A percentile compares a stretch with the other conserved stretches of the same genome.
These are phyloP conservation scores for Laspeyria flexula DNA, from an alignment of 2,888 invertebrate genomes.

Conservation along the genomic window DNA sequence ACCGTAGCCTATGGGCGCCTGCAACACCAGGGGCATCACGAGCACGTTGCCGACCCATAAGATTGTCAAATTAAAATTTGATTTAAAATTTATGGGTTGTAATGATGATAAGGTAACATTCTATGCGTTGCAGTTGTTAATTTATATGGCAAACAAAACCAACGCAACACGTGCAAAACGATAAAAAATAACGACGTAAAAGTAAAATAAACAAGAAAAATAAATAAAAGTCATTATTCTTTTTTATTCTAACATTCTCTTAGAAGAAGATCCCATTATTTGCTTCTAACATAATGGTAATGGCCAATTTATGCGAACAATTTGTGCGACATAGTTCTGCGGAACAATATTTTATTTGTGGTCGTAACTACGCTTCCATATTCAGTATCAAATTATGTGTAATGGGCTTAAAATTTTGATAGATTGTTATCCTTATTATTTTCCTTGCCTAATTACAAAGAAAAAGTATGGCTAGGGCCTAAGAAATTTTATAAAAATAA, in stretches of 20 bases:
- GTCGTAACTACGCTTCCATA: not conserved
- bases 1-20: too few relatives aligned
- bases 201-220: constrained; percentile 6
- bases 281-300: constrained; percentile 36
- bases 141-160: constrained; percentile 15
- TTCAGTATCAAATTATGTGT: not conserved
- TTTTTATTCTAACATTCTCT: constrained; percentile 26
- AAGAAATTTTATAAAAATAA: too few relatives aligned
- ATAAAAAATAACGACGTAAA: constrained; percentile 9
- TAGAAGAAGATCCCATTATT: constrained; percentile 38
- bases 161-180: constrained; percentile 8
- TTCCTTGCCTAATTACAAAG: too few relatives aligned
- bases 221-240: constrained; percentile 19
- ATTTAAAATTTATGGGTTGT: too few relatives aligned
- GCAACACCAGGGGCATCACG: too few relatives aligned
- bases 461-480: too few relatives aligned
- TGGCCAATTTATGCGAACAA: constrained; percentile 19
- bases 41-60: too few relatives aligned
- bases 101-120: not conserved
- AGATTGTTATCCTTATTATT: too few relatives aligned
- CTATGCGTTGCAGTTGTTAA: not conserved
- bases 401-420: not conserved
- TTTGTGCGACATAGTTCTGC: not conserved
- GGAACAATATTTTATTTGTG: constrained; percentile 2
- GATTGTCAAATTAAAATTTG: too few relatives aligned